Evolutionary conservation across 1,140 invertebrate species (phyloP), one percentile per base, ranked within the genome.

Genomic region (Caenorhabditis brenneri): DNA sequence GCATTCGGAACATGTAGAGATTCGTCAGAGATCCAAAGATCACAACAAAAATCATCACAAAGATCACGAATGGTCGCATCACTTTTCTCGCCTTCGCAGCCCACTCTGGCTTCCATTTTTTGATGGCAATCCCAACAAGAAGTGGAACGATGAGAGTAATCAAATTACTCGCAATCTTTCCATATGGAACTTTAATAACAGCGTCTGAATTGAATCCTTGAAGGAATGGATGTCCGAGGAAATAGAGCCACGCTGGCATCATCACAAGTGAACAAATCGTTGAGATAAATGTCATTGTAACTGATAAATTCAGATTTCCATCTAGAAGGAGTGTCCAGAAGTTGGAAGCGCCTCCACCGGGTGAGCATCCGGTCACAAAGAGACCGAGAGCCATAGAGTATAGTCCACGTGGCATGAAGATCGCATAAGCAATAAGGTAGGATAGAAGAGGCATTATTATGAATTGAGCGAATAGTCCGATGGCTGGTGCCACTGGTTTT

Each of bases 211-310:
- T 46, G 36, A 89, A 87, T 15, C 84, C 86, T 24, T 96, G 95
- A n/a, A 97, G 94, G 24, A 94, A 92, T 46, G 83, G 83, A 86
- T 93, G 93, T 0, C 96, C 96, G n/a, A 98, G 92, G 0, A 95
- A 95, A 89, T 96, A 95, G n/a, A 97, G 92, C 97, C 97, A 98
- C 1, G 96, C 90, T 0, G 96, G 96, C 93, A 99, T 96, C 92
- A 97, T 95, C n/a, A 92, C 94, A 90, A 96, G 95, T 7, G 95
- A 93, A 27, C 93, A 93, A n/a, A 96, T 88, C 27, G 95, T 96
- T 83, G 95, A 95, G 74, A 97, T 93, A 29, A 95, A 94, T 0
- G 96, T 98, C 95, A 97, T 96, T 7, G 96, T 94, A 79, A 98
- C 93, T 0, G 95, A 96, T 7, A 97, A 92, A 92, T 96, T 94